phyloP scores from a whole-genome alignment of 2,113 vertebrate genomes.

The Sciurus niger region DNA sequence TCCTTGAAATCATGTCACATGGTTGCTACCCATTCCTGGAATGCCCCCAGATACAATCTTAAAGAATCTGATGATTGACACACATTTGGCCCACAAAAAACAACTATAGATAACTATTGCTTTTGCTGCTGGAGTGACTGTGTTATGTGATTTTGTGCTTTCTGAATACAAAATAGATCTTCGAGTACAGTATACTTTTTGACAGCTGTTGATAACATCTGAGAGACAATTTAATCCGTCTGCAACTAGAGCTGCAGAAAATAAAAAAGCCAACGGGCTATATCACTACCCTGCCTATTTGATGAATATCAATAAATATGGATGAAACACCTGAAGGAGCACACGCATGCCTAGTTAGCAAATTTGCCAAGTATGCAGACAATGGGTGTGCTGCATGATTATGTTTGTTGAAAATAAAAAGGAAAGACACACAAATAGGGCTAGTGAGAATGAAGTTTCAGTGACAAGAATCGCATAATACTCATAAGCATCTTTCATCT shows the following conservation, averaged over 20 bases:
- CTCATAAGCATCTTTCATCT: conserved; percentile 56
- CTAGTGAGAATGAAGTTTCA: conserved; percentile 62
- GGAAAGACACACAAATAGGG: conserved; percentile 64
- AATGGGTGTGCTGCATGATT: conserved; percentile 59
- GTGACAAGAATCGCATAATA: neutral
- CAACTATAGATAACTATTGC: conserved; percentile 27
- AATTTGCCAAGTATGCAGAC: conserved; percentile 69
- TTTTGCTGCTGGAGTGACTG: conserved; percentile 53
- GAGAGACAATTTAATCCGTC: conserved; percentile 74
- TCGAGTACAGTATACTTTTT: conserved; percentile 69
- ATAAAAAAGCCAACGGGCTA: conserved; percentile 33
- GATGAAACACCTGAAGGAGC: conserved; percentile 74
- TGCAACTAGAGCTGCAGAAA: conserved; percentile 72
- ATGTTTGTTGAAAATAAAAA: conserved; percentile 76
- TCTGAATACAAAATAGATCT: conserved; percentile 73
- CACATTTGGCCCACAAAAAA: conserved; percentile 42
- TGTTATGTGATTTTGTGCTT: conserved; percentile 66
- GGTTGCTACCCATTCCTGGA: neutral
- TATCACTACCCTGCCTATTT: conserved; percentile 37
- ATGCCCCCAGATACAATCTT: neutral
- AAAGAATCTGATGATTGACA: conserved; percentile 34
- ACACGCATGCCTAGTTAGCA: conserved; percentile 61
- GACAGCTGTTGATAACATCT: conserved; percentile 78
- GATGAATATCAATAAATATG: conserved; percentile 75
- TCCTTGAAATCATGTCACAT: conserved; percentile 34